Base-by-base conservation (phyloP, 2,113 vertebrate genomes). In the Mugil cephalus region DNA sequence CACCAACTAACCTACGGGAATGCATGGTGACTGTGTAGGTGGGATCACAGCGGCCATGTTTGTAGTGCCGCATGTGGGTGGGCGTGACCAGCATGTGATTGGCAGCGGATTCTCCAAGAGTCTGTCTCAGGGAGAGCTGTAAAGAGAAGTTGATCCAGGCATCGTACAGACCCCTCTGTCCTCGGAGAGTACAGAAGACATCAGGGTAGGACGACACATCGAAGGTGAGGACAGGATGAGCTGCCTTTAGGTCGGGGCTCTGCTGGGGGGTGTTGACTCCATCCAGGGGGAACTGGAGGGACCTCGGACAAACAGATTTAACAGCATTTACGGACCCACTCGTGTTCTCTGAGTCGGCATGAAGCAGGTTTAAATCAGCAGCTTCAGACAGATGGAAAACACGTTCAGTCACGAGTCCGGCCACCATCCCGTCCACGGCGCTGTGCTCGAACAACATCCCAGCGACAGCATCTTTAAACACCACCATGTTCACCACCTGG, bases 31-130 rank as follows among this genome's bases (percentile, higher is more conserved):
- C 30, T 34, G 94, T 93, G 76, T 94, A 95, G 5, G 94, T 94
- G 7, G 94, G 94, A 79, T 95, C 94, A 75, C 94, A 95, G 15
- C 94, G 92, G 47, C 94, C 94, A 55, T 95, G 94, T 82, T 93
- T 94, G 77, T 91, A 95, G 84, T 95, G 94, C 5, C 94, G 92
- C 93, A 94, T 93, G 61, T 95, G 94, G 34, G 94, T 94, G 4
- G 94, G 94, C 5, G 94, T 95, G 52, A 95, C 93, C 54, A 95
- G 74, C 1, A 95, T 88, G 50, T 91, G 89, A 45, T 52, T 74
- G 55, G 67, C 46, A 56, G 91, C 89, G 15, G 85, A 67, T 54
- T 93, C 91, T 5, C 92, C 93, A 51, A 94, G 78, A 45, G 84
- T 92, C 63, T 94, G 92, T 60, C 62, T 91, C 24, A 95, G 83